Evolutionary conservation across 2,113 vertebrate genomes (phyloP), one percentile per base, ranked within the genome.

Genomic region (Plectropomus leopardus): DNA sequence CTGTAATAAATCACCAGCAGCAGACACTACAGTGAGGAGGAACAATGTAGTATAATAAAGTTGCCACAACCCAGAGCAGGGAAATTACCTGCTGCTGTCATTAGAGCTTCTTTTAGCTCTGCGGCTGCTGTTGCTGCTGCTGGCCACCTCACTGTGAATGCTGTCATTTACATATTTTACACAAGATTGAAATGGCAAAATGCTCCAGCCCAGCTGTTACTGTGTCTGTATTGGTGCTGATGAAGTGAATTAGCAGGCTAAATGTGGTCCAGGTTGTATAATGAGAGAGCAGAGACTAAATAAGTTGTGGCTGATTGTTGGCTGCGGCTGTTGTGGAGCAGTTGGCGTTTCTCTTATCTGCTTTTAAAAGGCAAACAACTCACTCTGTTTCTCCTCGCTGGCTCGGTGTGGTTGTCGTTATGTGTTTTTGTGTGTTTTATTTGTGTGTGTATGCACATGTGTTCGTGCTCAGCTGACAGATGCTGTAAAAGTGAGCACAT

Each of bases 281-380:
- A 81, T 87, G 83, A 88, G 76, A 40, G 57, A 86, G 75, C 78
- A 63, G 77, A 73, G 79, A 28, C 76, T 47, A 81, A 89, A 92
- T 92, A 81, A 67, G 68, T 80, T 77, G 78, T 84, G 86, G 88
- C 82, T 92, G 87, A 80, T 79, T 70, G 76, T 77, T 91, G 87
- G 89, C 89, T 13, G 44, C 53, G 61, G 66, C 61, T 85, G 45
- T 51, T 68, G 44, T 28, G 13, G 76, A 90, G 69, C 83, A 90
- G 84, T 88, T 92, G 88, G 80, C 30, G 65, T 80, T 76, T 82
- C 66, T 87, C 66, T 86, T 86, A 84, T 89, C 82, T 72, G 70
- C 74, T 47, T 87, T 86, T 86, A 79, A 87, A 91, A 80, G 76
- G 60, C 75, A 88, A 90, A 86, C 53, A 77, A 42, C 64, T 68